Evolutionary conservation across 2,113 vertebrate genomes (phyloP), one percentile per base, ranked within the genome.

Genomic region (Mus musculus): DNA sequence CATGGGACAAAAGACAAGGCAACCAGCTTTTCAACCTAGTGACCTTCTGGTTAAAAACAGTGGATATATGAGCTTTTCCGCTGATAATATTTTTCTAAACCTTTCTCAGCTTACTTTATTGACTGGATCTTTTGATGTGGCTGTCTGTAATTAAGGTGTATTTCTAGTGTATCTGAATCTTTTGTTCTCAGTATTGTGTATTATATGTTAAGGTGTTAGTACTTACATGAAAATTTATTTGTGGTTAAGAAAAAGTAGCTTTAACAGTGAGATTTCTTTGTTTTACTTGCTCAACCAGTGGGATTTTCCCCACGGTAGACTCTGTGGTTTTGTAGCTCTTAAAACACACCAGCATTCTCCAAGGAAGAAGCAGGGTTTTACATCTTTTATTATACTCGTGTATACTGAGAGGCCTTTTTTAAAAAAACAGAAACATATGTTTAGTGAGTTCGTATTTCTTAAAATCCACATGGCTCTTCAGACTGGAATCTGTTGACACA

Each of bases 401-500:
- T 96, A 95, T 59, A 56, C 54, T 94, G 63, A 97, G 56, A 96
- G 73, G 65, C 94, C 69, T 95, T 85, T 95, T 95, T 88, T 90
- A 93, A 56, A 46, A 46, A 76, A 93, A 92, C 89, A 73, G 92
- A 93, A 93, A 92, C 91, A 91, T 93, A 94, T 97, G 95, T 96
- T 96, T 95, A 16, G 42, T 96, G 90, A 96, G 94, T 97, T 97
- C 89, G 49, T 76, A 73, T 94, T 98, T 96, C 94, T 97, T 95
- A 92, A 96, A 97, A 94, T 88, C 90, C 39, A 95, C 95, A 93
- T 98, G 97, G 97, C 33, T 98, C 95, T 97, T 95, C 36, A 88
- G 95, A 95, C 76, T 96, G 91, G 93, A 98, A 97, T 98, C 98
- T 97, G 96, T 94, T 98, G 98, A 98, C 98, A 98, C 88, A 94